Evolutionary conservation across 1,140 invertebrate species (phyloP), one percentile per base, ranked within the genome.

Genomic region (Cardiocondyla obscurior): DNA sequence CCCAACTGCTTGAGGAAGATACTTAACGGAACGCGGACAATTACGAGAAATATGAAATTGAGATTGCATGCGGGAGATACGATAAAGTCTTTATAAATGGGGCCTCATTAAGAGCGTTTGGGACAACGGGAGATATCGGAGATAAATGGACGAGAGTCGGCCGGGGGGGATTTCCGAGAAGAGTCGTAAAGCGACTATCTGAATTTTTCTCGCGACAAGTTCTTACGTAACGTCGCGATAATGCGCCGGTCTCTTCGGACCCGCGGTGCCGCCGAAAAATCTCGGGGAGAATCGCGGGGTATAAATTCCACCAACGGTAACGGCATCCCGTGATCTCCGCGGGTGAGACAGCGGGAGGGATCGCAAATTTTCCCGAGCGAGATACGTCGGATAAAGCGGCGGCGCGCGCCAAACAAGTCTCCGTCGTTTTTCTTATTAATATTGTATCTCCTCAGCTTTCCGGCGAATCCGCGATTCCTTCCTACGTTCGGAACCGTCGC

Each of bases 141-240:
- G 44, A 77, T 67, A 69, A 79, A 79, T 79, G 46, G 25, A 25
- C 74, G 22, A 28, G 6, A 16, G 44, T 3, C 3, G n/a, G n/a
- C n/a, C n/a, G 8, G 44, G 36, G 10, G 10, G 62, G 25, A 12
- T 53, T 67, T 67, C 46, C 22, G n/a, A 53, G 46, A 36, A 10
- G n/a, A 55, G 46, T 69, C 74, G 62, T 79, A 79, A 67, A 69
- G 36, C 30, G 22, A 30, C 51, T 67, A 67, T 79, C 46, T 53
- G 22, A 67, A 69, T 67, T 69, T 30, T 67, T 67, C 74, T 79
- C 49, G 42, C 72, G 42, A 12, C 42, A 30, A 55, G n/a, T 79
- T 42, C 64, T 79, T 69, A 42, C 12, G 33, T 53, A 69, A 79
- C 19, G 69, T 30, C 22, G 42, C 6, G 53, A 74, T 60, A 74